A percentile compares a stretch with the other conserved stretches of the same genome.
Conservation (phyloP, 2,888 invertebrate species). For the Tenthredo mesomela region DNA sequence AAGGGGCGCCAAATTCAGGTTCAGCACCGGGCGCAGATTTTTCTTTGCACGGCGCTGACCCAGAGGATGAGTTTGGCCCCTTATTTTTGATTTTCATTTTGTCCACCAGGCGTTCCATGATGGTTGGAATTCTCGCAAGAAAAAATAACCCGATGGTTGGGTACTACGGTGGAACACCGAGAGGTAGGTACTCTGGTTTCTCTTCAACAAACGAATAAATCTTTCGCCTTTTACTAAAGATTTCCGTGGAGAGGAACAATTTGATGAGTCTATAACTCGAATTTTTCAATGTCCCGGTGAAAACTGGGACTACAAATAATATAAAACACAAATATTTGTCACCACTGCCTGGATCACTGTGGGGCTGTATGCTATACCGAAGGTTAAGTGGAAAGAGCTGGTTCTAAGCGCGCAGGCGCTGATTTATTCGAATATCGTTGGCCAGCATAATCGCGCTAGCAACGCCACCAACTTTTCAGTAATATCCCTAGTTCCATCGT, state of each 20-base stretch:
- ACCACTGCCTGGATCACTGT: neutral
- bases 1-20: no score
- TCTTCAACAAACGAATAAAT: conserved; percentile 14
- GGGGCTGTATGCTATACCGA: no score
- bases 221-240: conserved; percentile 26
- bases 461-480: no score
- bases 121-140: neutral
- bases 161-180: neutral
- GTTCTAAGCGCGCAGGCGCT: no score
- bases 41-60: no score
- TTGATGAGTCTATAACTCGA: conserved; percentile 25
- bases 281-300: conserved; percentile 10
- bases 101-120: neutral
- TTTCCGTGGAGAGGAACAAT: conserved; percentile 23
- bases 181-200: conserved; percentile 66
- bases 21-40: no score
- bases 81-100: neutral
- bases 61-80: neutral
- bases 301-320: neutral
- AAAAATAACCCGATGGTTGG: neutral
- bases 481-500: no score
- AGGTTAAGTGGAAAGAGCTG: no score
- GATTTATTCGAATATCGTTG: no score
- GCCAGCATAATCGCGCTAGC: no score
- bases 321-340: neutral